Conservation (phyloP, 2,797 vertebrate genomes). For the Sebastes flavidus region DNA sequence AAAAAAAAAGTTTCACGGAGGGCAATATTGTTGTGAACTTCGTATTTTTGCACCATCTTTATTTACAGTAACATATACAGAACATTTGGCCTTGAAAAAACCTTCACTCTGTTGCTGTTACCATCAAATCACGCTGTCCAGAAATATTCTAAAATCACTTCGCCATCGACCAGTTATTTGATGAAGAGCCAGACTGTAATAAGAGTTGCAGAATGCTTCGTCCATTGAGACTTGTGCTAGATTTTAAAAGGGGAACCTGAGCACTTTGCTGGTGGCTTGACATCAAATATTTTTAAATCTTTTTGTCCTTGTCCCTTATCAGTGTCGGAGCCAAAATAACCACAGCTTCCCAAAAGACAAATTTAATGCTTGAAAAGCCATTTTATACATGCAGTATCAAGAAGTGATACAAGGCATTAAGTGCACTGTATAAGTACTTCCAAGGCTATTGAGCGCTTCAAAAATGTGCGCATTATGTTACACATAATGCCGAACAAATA, state of each 20-base stretch:
- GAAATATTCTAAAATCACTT: constrained; percentile 27
- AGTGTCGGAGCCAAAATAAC: constrained; percentile 34
- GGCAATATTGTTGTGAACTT: not conserved
- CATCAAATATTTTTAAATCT: constrained; percentile 28
- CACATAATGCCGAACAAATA: not conserved
- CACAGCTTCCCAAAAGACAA: constrained; percentile 19
- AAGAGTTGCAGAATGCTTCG: constrained; percentile 9
- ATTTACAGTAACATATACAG: not conserved
- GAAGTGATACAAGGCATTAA: not conserved
- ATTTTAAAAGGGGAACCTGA: constrained; percentile 43
- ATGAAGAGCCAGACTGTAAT: constrained; percentile 28
- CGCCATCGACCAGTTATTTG: constrained; percentile 35
- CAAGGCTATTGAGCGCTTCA: not conserved
- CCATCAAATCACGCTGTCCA: not conserved
- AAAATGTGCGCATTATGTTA: not conserved
- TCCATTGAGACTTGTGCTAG: constrained; percentile 20
- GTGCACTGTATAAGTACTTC: not conserved
- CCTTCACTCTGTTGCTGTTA: not conserved
- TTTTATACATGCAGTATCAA: not conserved
- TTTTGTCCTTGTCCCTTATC: constrained; percentile 35
- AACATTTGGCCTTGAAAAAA: constrained; percentile 13
- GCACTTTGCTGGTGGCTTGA: constrained; percentile 21
- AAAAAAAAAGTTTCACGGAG: not conserved
- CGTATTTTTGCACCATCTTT: not conserved
- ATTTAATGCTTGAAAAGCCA: not conserved